Conservation (phyloP, 2,113 vertebrate genomes). For the Panthera leo region DNA sequence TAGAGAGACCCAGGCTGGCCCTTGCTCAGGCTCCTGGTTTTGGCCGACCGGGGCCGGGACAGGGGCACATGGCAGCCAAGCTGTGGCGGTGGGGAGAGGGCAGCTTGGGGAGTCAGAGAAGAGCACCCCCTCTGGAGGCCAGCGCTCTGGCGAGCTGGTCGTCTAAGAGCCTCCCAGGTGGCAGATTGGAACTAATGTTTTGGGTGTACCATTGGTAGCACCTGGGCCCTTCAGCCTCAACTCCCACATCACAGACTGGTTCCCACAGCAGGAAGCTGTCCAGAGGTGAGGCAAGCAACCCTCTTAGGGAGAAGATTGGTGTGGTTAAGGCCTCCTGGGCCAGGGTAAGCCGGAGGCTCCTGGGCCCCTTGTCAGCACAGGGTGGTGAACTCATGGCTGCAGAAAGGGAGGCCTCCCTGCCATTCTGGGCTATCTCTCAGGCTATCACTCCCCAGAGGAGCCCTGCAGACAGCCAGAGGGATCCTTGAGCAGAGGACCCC, state of each 20-base stretch:
- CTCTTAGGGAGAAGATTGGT: not conserved
- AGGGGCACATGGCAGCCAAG: not conserved
- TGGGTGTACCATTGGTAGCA: not conserved
- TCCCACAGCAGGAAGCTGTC: not conserved
- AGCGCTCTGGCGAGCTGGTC: not conserved
- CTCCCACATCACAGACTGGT: not conserved
- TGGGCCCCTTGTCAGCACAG: rapidly evolving
- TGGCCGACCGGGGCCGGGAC: not conserved
- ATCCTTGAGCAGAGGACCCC: not conserved
- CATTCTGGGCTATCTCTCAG: not conserved
- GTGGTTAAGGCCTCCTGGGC: not conserved
- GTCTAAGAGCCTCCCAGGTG: not conserved
- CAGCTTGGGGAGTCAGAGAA: not conserved
- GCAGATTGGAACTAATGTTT: not conserved
- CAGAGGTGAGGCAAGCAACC: not conserved
- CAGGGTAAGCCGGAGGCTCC: not conserved
- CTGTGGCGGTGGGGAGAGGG: not conserved
- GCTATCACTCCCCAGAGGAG: not conserved
- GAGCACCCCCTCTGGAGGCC: not conserved
- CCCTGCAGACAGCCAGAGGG: not conserved
- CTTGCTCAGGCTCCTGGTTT: not conserved
- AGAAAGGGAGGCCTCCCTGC: not conserved
- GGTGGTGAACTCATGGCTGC: not conserved
- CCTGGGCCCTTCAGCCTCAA: not conserved
- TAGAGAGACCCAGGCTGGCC: not conserved